Conservation (phyloP, 2,113 vertebrate genomes). For the Heterotis niloticus region DNA sequence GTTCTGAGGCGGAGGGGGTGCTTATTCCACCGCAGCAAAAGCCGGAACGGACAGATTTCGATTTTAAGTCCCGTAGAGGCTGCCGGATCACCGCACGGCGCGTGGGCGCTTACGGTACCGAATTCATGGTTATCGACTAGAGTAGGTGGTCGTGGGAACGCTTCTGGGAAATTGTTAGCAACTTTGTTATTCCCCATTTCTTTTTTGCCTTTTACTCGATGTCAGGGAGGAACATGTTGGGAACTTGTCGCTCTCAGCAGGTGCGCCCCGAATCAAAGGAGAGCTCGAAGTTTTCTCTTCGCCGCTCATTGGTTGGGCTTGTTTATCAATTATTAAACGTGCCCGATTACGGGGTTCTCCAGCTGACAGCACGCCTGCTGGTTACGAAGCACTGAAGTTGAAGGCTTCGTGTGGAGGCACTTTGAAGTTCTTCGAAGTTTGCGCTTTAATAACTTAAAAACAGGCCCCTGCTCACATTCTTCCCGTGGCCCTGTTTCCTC, state of each 20-base stretch:
- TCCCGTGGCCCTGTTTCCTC: slow-evolving; percentile 14
- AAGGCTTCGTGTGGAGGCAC: slow-evolving; percentile 10
- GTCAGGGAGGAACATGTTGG: background rate
- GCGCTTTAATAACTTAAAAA: slow-evolving; percentile 27
- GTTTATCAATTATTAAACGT: slow-evolving; percentile 35
- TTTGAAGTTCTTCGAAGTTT: slow-evolving; percentile 26
- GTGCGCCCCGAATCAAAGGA: slow-evolving; percentile 16
- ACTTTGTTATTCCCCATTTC: background rate
- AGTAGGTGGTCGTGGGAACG: background rate
- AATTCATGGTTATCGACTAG: background rate
- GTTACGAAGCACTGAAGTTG: slow-evolving; percentile 1
- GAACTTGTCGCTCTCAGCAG: slow-evolving; percentile 25
- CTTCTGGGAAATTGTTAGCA: background rate
- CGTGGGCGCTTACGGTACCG: background rate
- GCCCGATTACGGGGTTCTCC: slow-evolving; percentile 19
- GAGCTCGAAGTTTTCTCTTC: slow-evolving; percentile 19
- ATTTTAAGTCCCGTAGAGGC: background rate
- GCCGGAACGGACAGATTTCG: too few relatives aligned
- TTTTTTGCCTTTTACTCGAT: background rate
- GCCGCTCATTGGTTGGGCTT: slow-evolving; percentile 23
- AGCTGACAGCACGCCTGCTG: slow-evolving; percentile 22
- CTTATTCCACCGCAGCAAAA: too few relatives aligned
- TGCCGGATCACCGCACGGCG: background rate
- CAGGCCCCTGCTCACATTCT: slow-evolving; percentile 12
- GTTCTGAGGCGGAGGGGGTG: too few relatives aligned